A percentile compares a stretch with the other conserved stretches of the same genome.
These are phyloP conservation scores for Dendrocincla tyrannina DNA, from an alignment of 2,797 vertebrate genomes.

Conservation along the genomic window DNA sequence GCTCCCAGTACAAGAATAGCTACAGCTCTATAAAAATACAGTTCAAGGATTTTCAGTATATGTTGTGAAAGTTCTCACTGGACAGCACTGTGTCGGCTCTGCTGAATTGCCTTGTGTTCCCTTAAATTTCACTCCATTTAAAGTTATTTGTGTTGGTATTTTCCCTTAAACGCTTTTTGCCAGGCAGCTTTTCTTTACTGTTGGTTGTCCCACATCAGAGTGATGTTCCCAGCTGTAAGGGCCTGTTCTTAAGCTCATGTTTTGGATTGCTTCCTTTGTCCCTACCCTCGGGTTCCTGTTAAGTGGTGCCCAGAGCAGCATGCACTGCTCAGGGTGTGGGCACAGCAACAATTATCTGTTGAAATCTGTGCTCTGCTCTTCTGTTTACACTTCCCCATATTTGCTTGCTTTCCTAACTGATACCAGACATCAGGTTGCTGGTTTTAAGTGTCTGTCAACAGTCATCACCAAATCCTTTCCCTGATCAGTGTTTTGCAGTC, in stretches of 20 bases:
- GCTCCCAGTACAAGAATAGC: not conserved
- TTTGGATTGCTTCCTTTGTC: not conserved
- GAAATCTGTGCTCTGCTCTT: constrained; percentile 66
- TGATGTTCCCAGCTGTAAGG: not conserved
- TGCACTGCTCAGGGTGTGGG: constrained; percentile 29
- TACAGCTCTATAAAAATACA: not conserved
- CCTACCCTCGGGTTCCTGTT: not conserved
- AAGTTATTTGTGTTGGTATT: not conserved
- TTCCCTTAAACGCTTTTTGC: not conserved
- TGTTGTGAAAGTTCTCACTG: not conserved
- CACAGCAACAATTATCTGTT: constrained; percentile 52
- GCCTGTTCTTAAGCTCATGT: not conserved
- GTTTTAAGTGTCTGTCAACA: constrained; percentile 74
- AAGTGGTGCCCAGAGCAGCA: not conserved
- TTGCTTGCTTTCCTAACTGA: constrained; percentile 79
- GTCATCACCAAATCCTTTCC: constrained; percentile 58
- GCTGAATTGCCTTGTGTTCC: not conserved
- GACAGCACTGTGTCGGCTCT: not conserved
- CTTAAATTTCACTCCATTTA: not conserved
- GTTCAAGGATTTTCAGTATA: not conserved
- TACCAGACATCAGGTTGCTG: constrained; percentile 74
- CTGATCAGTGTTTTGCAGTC: constrained; percentile 29
- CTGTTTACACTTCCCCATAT: constrained; percentile 70
- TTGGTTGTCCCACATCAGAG: not conserved
- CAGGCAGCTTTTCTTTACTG: not conserved